Percentiles rank a stretch among this genome's conserved stretches.
phyloP scores from a whole-genome alignment of 2,888 invertebrate species.

The Pachycephus smyrnensis region DNA sequence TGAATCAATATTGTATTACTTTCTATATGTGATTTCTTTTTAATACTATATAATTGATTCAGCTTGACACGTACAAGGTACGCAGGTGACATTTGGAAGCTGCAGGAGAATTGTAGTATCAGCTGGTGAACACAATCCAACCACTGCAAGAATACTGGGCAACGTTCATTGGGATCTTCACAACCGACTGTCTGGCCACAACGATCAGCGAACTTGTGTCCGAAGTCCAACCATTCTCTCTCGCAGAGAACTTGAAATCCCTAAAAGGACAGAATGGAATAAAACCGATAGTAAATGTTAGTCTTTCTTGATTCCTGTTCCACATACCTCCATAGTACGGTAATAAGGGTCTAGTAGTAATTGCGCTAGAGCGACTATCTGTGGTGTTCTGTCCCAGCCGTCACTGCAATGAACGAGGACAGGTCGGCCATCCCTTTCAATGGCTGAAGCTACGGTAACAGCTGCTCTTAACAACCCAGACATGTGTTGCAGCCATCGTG shows the following conservation, averaged over 20 bases:
- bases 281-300: constrained; percentile 3
- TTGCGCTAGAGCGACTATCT: constrained; percentile 94
- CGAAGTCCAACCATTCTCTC: constrained; percentile 97
- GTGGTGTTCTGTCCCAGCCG: constrained; percentile 99
- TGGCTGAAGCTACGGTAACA: constrained; percentile 82
- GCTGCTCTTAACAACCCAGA: constrained; percentile 87
- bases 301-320: not conserved
- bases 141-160: constrained; percentile 98
- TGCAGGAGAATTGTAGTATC: constrained; percentile 87
- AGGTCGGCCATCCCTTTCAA: constrained; percentile 85
- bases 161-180: constrained; percentile 94
- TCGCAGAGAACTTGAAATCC: constrained; percentile 95
- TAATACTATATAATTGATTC: not conserved
- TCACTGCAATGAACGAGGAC: constrained; percentile 98
- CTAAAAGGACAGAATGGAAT: constrained; percentile 66
- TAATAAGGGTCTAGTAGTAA: constrained; percentile 94
- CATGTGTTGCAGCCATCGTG: constrained; percentile 93
- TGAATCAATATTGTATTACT: not conserved
- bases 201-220: constrained; percentile 97
- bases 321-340: constrained; percentile 85
- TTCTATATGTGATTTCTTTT: not conserved
- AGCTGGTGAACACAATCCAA: constrained; percentile 96
- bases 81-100: constrained; percentile 95
- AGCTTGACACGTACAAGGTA: constrained; percentile 79
- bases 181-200: constrained; percentile 85